A percentile compares a stretch with the other conserved stretches of the same genome.
Evolutionary conservation across 2,113 vertebrate genomes (phyloP).

Genomic region (Chaetorhynchus papuensis): DNA sequence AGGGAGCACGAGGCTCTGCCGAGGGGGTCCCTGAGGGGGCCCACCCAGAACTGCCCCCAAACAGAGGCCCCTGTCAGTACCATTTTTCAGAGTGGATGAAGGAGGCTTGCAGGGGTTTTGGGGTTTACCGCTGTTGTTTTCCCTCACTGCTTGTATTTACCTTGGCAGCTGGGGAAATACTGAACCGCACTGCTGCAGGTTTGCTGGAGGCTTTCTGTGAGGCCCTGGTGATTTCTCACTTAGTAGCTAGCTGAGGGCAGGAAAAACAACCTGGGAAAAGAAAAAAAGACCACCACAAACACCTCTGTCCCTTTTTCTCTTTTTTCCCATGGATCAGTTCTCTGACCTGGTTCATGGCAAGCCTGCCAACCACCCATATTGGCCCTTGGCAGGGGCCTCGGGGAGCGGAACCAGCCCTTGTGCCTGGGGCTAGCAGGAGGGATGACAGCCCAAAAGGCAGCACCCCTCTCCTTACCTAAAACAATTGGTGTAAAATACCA

Average conservation of each 20-base stretch:
- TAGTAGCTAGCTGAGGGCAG: not conserved
- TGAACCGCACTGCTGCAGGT: accelerated
- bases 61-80: accelerated
- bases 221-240: not conserved
- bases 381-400: accelerated
- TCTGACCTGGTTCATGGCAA: not conserved
- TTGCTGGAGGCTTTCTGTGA: not conserved
- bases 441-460: not conserved
- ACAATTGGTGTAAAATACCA: not conserved
- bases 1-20: accelerated
- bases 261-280: not conserved
- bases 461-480: not conserved
- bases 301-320: not conserved
- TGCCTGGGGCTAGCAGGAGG: not conserved
- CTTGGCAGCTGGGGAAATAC: not conserved
- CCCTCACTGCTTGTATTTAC: not conserved
- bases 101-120: not conserved
- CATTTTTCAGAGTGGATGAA: not conserved
- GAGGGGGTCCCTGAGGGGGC: not conserved
- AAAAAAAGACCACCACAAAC: not conserved
- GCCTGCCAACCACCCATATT: not conserved
- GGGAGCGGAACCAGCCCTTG: not conserved
- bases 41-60: not conserved
- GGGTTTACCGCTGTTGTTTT: not conserved
- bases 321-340: not conserved